A percentile compares a stretch with the other conserved stretches of the same genome.
Evolutionary conservation across 2,888 invertebrate species (phyloP).

Genomic region (Spilarctia lutea): DNA sequence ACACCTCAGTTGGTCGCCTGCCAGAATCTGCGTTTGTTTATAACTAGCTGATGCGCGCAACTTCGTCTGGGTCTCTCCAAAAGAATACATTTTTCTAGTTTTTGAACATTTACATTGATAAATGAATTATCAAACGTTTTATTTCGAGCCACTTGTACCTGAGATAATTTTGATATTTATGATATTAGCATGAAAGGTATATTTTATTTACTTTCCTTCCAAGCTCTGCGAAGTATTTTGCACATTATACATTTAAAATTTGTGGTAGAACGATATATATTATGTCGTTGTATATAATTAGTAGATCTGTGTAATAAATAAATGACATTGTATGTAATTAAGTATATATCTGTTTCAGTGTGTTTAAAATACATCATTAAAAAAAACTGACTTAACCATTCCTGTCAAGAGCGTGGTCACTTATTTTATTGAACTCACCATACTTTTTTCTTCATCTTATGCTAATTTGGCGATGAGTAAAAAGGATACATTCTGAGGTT

Average conservation of each 20-base stretch:
- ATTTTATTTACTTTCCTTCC: neutral
- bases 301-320: neutral
- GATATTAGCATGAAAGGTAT: too few relatives aligned
- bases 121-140: too few relatives aligned
- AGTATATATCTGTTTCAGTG: neutral
- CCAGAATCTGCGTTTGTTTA: neutral
- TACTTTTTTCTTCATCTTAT: neutral
- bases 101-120: too few relatives aligned
- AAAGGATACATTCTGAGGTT: slow-evolving; percentile 98
- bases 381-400: neutral
- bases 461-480: slow-evolving; percentile 36
- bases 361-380: neutral
- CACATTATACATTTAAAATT: too few relatives aligned
- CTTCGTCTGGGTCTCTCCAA: too few relatives aligned
- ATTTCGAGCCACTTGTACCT: too few relatives aligned
- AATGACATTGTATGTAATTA: neutral
- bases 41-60: too few relatives aligned
- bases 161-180: too few relatives aligned
- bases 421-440: neutral
- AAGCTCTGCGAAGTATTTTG: neutral
- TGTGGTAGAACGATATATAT: neutral
- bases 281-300: neutral
- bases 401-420: neutral
- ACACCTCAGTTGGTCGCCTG: neutral
- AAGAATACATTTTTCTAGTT: too few relatives aligned